Evolutionary conservation across 2,888 invertebrate species (phyloP), one percentile per base, ranked within the genome.

Genomic region (Willowsia nigromaculata): DNA sequence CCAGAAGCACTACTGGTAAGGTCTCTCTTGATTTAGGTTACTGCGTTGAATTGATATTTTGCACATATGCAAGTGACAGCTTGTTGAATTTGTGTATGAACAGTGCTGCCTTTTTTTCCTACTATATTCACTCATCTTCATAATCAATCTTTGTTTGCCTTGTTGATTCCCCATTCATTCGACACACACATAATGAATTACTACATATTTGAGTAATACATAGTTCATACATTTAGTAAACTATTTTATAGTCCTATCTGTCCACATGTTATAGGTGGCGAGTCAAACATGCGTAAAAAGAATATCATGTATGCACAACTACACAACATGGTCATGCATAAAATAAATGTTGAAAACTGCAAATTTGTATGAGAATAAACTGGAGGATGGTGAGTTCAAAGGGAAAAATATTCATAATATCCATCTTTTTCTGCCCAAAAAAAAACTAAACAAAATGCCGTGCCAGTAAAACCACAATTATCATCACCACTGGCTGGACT

Each of bases 1-100:
- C n/a, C n/a, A n/a, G n/a, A n/a, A n/a, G n/a, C n/a, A n/a, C n/a
- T n/a, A n/a, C n/a, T n/a, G n/a, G n/a, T n/a, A n/a, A n/a, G n/a
- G n/a, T n/a, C n/a, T n/a, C n/a, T n/a, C n/a, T n/a, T 53, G 53
- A 25, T 4, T 5, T 25, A 25, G 22, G 9, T 13, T 25, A 11
- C 59, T n/a, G 22, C 27, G 22, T 1, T 27, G 0, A 25, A 13
- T 3, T 25, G 22, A 74, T 62, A n/a, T n/a, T n/a, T n/a, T n/a
- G n/a, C n/a, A n/a, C n/a, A n/a, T n/a, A 85, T 85, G 85, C 62
- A 47, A 43, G 62, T 85, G 85, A 85, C 85, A 85, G 85, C 62
- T 85, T 43, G 43, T 85, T 59, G 47, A 27, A n/a, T 22, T 40
- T 59, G 62, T 65, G 15, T 47, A 6, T 15, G 15, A 1, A 62